These are phyloP conservation scores for Paralichthys olivaceus DNA, from an alignment of 2,113 vertebrate species.

Conservation along the genomic window DNA sequence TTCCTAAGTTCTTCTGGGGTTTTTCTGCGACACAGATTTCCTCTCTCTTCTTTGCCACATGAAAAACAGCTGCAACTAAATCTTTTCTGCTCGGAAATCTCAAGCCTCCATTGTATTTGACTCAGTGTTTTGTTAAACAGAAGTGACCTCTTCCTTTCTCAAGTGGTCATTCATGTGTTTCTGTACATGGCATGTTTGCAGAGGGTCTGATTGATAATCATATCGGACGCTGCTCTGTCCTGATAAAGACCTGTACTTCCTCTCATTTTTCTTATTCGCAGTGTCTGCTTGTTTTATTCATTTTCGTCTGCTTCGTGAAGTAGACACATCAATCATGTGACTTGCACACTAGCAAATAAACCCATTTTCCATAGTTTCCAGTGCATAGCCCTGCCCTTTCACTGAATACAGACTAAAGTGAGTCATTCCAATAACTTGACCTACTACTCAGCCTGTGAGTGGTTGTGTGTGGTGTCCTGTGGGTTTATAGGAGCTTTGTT, in stretches of 20 bases:
- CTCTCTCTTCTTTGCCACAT: not conserved
- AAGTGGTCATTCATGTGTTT: not conserved
- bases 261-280: not conserved
- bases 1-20: no score
- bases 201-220: constrained; percentile 3
- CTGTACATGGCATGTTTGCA: no score
- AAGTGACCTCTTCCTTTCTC: not conserved
- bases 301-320: not conserved
- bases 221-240: not conserved
- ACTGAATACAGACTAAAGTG: not conserved
- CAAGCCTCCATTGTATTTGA: not conserved
- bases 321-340: not conserved
- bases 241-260: not conserved
- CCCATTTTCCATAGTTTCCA: not conserved
- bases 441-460: not conserved
- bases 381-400: not conserved
- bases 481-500: not conserved
- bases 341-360: not conserved
- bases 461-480: not conserved
- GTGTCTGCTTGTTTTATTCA: not conserved
- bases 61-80: not conserved
- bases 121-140: not conserved
- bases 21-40: not conserved
- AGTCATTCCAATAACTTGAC: not conserved
- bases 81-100: not conserved